Percentiles rank a stretch among this genome's conserved stretches.
Evolutionary conservation across 1,140 invertebrate genomes (phyloP).

Genomic region (Globodera ellingtonae): DNA sequence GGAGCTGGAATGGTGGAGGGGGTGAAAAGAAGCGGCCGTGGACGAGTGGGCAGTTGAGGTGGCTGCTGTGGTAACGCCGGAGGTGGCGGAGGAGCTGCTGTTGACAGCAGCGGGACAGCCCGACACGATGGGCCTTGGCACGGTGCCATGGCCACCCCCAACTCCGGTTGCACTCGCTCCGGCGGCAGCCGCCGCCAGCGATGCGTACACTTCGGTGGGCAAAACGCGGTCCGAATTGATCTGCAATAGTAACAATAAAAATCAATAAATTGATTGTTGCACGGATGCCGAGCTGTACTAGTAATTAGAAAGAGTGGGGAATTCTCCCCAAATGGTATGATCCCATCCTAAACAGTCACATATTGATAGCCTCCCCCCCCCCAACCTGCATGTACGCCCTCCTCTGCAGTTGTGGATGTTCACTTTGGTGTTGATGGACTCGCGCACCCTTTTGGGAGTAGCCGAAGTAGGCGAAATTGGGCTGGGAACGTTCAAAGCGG

Average conservation of each 20-base stretch:
- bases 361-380: background rate
- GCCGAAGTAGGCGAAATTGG: slow-evolving; percentile 41
- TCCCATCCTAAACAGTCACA: too few species aligned
- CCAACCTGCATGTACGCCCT: slow-evolving; percentile 39
- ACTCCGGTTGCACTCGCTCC: background rate
- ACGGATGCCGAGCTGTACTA: too few species aligned
- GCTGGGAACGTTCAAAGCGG: slow-evolving; percentile 45
- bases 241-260: slow-evolving; percentile 1
- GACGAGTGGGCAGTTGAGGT: background rate
- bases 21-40: background rate
- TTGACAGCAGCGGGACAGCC: background rate
- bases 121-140: background rate
- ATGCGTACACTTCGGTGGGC: slow-evolving; percentile 28
- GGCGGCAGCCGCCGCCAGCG: background rate
- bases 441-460: slow-evolving; percentile 37
- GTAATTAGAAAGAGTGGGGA: too few species aligned
- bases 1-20: background rate
- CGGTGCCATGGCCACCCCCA: slow-evolving; percentile 6
- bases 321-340: too few species aligned
- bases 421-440: background rate
- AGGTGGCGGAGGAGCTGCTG: background rate
- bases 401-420: slow-evolving; percentile 6
- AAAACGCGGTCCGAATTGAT: slow-evolving; percentile 25
- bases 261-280: too few species aligned
- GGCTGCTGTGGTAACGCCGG: background rate